phyloP scores from a whole-genome alignment of 2,113 vertebrate species.

The Xiphorhynchus elegans region DNA sequence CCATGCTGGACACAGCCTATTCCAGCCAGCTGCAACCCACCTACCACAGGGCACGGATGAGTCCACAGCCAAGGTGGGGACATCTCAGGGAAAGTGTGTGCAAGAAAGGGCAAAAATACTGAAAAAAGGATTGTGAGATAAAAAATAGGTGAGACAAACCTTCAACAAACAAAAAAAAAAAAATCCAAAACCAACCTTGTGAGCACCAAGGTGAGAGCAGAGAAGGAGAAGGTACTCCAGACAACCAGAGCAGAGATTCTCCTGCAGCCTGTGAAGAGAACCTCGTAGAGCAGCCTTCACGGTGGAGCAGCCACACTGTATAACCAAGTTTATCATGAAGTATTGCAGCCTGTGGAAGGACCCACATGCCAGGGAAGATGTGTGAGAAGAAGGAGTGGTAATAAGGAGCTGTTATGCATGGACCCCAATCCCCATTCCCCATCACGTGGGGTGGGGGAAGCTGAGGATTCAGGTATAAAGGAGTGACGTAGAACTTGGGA shows the following conservation, averaged over 20 bases:
- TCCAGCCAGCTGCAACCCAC: fast-evolving
- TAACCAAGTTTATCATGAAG: not conserved
- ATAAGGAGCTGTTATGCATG: not conserved
- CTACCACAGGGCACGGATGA: fast-evolving
- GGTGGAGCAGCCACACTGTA: not conserved
- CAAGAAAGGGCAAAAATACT: fast-evolving
- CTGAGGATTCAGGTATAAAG: not conserved
- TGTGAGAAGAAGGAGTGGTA: fast-evolving
- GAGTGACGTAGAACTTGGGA: not conserved
- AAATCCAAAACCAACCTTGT: not conserved
- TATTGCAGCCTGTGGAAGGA: not conserved
- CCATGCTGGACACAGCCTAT: fast-evolving
- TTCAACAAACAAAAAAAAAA: not conserved
- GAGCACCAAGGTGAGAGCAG: not conserved
- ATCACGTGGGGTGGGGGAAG: not conserved
- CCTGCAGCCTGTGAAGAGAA: fast-evolving
- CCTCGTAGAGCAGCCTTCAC: not conserved
- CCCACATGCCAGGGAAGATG: not conserved
- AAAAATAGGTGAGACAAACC: not conserved
- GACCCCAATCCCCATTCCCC: not conserved
- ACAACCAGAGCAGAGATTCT: not conserved
- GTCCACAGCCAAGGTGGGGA: fast-evolving
- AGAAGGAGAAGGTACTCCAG: not conserved
- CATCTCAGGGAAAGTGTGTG: fast-evolving
- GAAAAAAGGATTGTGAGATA: not conserved